Conservation (phyloP, 2,797 vertebrate species). For the Alcedo atthis region DNA sequence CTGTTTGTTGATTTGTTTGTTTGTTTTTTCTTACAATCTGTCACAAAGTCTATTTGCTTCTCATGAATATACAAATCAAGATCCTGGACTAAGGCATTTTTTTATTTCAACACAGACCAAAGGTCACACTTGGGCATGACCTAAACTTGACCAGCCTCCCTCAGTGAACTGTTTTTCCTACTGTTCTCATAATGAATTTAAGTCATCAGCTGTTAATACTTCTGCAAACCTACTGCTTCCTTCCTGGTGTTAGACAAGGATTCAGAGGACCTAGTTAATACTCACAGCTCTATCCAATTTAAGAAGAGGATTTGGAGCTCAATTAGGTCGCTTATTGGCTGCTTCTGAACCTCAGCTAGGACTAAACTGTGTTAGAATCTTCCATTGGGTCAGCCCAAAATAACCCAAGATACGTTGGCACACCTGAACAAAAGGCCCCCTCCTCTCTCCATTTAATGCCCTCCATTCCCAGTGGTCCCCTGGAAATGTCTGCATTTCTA, state of each 20-base stretch:
- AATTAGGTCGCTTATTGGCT: constrained; percentile 16
- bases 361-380: constrained; percentile 38
- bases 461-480: neutral
- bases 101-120: neutral
- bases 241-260: constrained; percentile 58
- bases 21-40: neutral
- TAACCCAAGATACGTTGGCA: neutral
- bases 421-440: constrained; percentile 18
- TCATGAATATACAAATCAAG: neutral
- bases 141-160: neutral
- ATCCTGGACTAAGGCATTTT: neutral
- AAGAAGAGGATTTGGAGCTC: constrained; percentile 61
- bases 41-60: neutral
- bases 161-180: neutral
- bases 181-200: constrained; percentile 36
- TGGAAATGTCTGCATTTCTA: neutral
- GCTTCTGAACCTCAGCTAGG: constrained; percentile 21
- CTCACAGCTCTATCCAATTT: constrained; percentile 57
- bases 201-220: constrained; percentile 60
- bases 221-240: constrained; percentile 51
- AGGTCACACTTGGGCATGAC: neutral
- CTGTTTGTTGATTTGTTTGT: too few relatives aligned
- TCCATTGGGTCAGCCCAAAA: constrained; percentile 28
- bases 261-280: constrained; percentile 54
- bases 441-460: neutral